Base-by-base conservation (phyloP, 2,113 vertebrate genomes). In the Tapirus terrestris region DNA sequence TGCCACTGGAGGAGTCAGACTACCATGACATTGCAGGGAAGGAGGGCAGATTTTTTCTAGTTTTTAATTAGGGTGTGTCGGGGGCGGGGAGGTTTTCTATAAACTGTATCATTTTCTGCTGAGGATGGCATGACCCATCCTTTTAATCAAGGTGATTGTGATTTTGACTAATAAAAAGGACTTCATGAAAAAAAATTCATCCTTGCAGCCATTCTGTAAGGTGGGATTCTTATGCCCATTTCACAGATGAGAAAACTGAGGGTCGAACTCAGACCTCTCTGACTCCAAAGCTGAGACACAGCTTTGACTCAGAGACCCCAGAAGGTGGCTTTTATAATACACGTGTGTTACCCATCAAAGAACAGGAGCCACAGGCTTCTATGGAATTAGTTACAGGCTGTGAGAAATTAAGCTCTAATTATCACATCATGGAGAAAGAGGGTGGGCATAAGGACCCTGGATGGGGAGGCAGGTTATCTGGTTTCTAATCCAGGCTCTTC, bases 111-210 rank as follows among this genome's bases (percentile, higher is more conserved):
- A 95, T 98, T 98, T 98, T 98, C 96, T 98, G 97, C 97, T 45
- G n/a, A 97, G 98, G 97, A 56, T 98, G 98, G 97, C 6, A 2
- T 93, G 68, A 91, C 27, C 95, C 96, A 95, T 98, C 97, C 98
- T 98, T 98, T 98, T 98, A 98, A 98, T 98, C 96, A 95, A 98
- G 87, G 97, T 98, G 97, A 97, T 97, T 98, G 97, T 98, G 98
- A 98, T 98, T 98, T 98, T 98, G 97, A 97, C 92, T 97, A 98
- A 98, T 98, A 98, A 98, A 98, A 97, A 96, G 91, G 88, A 97
- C 97, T 98, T 98, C 97, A 67, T 98, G n/a, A 98, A 97, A 39
- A 39, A 39, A 39, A 39, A 39, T 39, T 48, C 82, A 93, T 29
- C 45, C 33, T 58, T 31, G 10, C 31, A n/a, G 21, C 36, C 36